Percentiles rank a stretch among this genome's conserved stretches.
phyloP scores from a whole-genome alignment of 2,888 invertebrate species.

The Eurois occulta region DNA sequence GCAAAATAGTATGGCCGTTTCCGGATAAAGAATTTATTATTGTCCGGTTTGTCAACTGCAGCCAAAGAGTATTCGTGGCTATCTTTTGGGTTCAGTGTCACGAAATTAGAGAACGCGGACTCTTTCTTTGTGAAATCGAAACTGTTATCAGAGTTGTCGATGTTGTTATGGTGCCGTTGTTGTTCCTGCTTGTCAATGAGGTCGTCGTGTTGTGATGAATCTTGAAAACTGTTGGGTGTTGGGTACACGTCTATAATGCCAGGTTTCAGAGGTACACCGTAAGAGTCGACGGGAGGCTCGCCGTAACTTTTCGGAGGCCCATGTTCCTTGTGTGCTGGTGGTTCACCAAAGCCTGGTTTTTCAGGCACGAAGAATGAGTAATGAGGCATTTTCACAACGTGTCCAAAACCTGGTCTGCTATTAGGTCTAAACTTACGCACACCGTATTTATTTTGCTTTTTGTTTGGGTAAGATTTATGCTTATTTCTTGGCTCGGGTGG shows the following conservation, averaged over 20 bases:
- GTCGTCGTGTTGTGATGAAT: slow-evolving; percentile 54
- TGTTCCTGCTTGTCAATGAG: slow-evolving; percentile 65
- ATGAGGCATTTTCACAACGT: slow-evolving; percentile 70
- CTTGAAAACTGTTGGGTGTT: slow-evolving; percentile 64
- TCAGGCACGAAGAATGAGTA: slow-evolving; percentile 68
- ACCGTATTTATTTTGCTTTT: slow-evolving; percentile 66
- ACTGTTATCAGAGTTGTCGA: slow-evolving; percentile 68
- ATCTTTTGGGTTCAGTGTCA: slow-evolving; percentile 41
- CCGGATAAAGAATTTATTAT: slow-evolving; percentile 59
- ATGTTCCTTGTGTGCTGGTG: slow-evolving; percentile 73
- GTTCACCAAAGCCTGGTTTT: slow-evolving; percentile 81
- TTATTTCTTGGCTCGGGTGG: neutral
- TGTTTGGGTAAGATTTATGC: neutral
- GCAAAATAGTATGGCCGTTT: slow-evolving; percentile 68
- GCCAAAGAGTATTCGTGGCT: neutral
- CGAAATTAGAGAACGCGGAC: slow-evolving; percentile 23
- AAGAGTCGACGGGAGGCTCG: slow-evolving; percentile 81
- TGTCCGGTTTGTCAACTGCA: slow-evolving; percentile 6
- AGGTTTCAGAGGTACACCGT: slow-evolving; percentile 75
- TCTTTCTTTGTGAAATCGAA: slow-evolving; percentile 45
- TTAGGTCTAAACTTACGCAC: slow-evolving; percentile 70
- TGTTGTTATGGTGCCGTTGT: slow-evolving; percentile 69
- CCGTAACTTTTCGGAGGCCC: slow-evolving; percentile 69
- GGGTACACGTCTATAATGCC: slow-evolving; percentile 66
- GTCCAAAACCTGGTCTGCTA: slow-evolving; percentile 68